Evolutionary conservation across 1,140 invertebrate species (phyloP).

Genomic region (Agraylea sexmaculata): DNA sequence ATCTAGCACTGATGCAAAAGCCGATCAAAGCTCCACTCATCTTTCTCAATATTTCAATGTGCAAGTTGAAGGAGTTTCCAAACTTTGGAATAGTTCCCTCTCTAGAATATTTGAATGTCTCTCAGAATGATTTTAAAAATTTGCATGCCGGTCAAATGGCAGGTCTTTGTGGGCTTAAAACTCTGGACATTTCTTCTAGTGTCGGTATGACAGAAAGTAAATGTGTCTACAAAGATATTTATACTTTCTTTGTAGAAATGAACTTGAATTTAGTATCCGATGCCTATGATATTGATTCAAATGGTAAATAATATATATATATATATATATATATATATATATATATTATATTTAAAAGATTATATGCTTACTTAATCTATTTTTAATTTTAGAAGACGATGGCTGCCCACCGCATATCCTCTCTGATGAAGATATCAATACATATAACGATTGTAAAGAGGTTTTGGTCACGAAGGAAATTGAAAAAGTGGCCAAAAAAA

Average conservation of each 20-base stretch:
- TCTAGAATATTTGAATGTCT: conserved; percentile 33
- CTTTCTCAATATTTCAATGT: conserved; percentile 43
- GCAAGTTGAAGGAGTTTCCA: conserved; percentile 38
- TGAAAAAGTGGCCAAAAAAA: conserved; percentile 26
- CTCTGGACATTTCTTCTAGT: no score
- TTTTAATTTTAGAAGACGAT: no score
- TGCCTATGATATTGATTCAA: conserved; percentile 23
- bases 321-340: no score
- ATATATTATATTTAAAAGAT: background rate
- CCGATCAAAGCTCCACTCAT: conserved; percentile 42
- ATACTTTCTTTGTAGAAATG: no score
- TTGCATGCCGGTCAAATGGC: conserved; percentile 29
- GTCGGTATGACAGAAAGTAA: conserved; percentile 32
- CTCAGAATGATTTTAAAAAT: conserved; percentile 29
- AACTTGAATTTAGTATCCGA: no score
- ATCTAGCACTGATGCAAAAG: conserved; percentile 31
- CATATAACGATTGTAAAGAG: conserved; percentile 26
- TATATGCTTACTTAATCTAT: background rate
- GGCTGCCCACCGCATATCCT: no score
- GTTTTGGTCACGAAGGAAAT: conserved; percentile 12
- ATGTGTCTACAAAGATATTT: no score
- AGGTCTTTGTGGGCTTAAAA: conserved; percentile 32
- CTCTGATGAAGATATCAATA: conserved; percentile 9
- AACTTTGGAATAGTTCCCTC: conserved; percentile 41
- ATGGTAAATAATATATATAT: background rate